A percentile compares a stretch with the other conserved stretches of the same genome.
These are phyloP conservation scores for Caiman crocodilus DNA, from an alignment of 2,797 vertebrate species.

Conservation along the genomic window DNA sequence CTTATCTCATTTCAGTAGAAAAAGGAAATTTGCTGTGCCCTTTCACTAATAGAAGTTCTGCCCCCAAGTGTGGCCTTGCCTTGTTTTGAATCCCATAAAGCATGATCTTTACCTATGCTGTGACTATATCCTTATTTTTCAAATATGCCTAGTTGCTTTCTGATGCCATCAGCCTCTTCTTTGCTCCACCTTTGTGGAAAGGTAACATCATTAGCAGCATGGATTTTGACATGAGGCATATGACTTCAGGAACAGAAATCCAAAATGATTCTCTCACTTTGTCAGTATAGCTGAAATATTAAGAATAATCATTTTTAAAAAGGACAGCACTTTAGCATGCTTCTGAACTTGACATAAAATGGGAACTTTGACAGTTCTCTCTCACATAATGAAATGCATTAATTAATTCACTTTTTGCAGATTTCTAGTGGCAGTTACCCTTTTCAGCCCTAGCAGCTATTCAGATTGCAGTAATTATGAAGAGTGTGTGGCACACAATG, in stretches of 20 bases:
- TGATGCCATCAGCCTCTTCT: background rate
- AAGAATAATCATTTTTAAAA: background rate
- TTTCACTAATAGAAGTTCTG: background rate
- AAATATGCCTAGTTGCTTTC: constrained; percentile 6
- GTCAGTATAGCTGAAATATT: constrained; percentile 25
- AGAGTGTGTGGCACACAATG: background rate
- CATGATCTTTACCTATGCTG: background rate
- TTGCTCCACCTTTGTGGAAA: background rate
- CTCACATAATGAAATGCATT: constrained; percentile 42
- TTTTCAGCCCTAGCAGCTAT: constrained; percentile 55
- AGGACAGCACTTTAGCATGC: constrained; percentile 1
- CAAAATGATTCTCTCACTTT: constrained; percentile 10
- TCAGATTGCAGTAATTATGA: constrained; percentile 59
- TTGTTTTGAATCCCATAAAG: background rate
- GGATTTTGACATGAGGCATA: background rate
- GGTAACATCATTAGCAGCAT: background rate
- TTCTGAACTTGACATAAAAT: constrained; percentile 42
- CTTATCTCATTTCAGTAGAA: background rate
- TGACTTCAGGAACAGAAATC: constrained; percentile 28
- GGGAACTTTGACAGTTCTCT: constrained; percentile 41
- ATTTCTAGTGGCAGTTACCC: constrained; percentile 57
- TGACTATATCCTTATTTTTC: background rate
- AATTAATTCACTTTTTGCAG: constrained; percentile 60
- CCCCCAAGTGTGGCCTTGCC: background rate
- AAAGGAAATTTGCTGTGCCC: background rate